Percentiles rank a stretch among this genome's conserved stretches.
phyloP scores from a whole-genome alignment of 2,888 invertebrate species.

The Oegoconia quadripuncta region DNA sequence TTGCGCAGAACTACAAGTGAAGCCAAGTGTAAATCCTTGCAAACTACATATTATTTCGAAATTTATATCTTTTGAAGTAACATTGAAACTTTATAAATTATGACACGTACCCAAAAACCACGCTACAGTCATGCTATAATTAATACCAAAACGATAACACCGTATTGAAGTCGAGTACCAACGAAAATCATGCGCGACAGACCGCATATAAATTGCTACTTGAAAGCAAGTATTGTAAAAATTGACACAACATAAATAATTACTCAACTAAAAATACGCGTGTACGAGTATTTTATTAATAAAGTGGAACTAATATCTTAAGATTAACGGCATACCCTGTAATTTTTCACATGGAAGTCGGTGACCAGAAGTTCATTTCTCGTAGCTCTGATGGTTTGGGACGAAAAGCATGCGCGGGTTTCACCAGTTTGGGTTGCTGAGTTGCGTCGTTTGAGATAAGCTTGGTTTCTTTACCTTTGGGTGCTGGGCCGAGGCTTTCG shows the following conservation, averaged over 20 bases:
- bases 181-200: not conserved
- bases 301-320: too few species aligned
- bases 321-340: not conserved
- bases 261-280: not conserved
- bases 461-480: conserved; percentile 38
- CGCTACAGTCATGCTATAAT: conserved; percentile 1
- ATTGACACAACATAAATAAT: not conserved
- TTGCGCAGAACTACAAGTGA: too few species aligned
- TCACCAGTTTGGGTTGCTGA: conserved; percentile 44
- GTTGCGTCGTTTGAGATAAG: conserved; percentile 29
- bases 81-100: too few species aligned
- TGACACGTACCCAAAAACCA: not conserved
- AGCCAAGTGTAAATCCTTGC: too few species aligned
- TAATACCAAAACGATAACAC: not conserved
- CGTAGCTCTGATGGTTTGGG: conserved; percentile 81
- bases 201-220: not conserved
- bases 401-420: conserved; percentile 41
- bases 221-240: conserved; percentile 5
- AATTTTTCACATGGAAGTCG: conserved; percentile 85
- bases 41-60: too few species aligned
- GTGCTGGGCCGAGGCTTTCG: conserved; percentile 65
- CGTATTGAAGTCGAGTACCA: not conserved
- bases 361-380: conserved; percentile 93
- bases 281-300: not conserved
- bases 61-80: too few species aligned